Evolutionary conservation across 2,888 invertebrate species (phyloP), one percentile per base, ranked within the genome.

Genomic region (Chymomyza procnemis): DNA sequence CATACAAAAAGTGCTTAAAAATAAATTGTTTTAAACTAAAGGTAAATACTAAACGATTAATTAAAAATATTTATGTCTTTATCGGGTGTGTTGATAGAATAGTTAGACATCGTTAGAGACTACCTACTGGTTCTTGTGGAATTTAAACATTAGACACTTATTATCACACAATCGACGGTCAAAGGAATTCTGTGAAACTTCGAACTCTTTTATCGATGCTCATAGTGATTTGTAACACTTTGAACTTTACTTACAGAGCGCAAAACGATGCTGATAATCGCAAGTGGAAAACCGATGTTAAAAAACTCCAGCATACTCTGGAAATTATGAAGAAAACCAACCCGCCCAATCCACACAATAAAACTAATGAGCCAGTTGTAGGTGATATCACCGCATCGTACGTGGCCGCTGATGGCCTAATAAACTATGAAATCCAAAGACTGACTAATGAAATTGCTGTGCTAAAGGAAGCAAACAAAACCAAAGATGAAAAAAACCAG

Each of bases 401-500:
- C 63, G 77, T 79, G 71, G 79, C 84, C 69, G 73, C 78, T 67
- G 79, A 86, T 67, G 86, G 86, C 78, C 80, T 86, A 69, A 81
- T 79, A 64, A 87, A 78, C 78, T 88, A 89, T 75, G 90, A 90
- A 89, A 80, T 90, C 75, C 90, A 90, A 89, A 90, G 90, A 90
- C 89, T 90, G 90, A 90, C 89, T 69, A 89, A 89, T 85, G 94
- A 94, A 89, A 92, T 94, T 90, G 92, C 93, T 91, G 92, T 92
- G 89, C 92, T 94, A 79, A 94, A 93, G 87, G 92, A 93, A 88
- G 92, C 92, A 64, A 94, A 94, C 85, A 93, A 92, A 91, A 92
- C 92, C 89, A 93, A 94, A 90, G 94, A 94, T 89, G 94, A 94
- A 89, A 94, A 93, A 92, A 91, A 94, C 89, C 93, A 93, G 92